A percentile compares a stretch with the other conserved stretches of the same genome.
Conservation (phyloP, 1,140 invertebrate genomes). For the Callitettix versicolor region DNA sequence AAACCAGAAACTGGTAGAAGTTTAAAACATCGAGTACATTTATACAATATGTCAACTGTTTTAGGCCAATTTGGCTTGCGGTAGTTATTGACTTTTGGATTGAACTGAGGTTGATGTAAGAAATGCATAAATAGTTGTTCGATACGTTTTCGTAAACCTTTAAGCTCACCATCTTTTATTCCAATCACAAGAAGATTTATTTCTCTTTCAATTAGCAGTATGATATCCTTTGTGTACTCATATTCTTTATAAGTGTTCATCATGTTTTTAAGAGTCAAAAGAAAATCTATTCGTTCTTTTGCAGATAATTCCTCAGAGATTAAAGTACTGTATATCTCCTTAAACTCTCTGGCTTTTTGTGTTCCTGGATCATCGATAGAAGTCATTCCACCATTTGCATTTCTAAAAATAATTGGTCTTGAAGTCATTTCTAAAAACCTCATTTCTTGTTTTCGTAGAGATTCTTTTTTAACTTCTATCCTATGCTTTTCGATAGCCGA, state of each 20-base stretch:
- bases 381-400: conserved; percentile 42
- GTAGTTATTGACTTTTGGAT: conserved; percentile 13
- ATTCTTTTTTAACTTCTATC: conserved; percentile 41
- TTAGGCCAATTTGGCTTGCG: conserved; percentile 5
- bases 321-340: conserved; percentile 44
- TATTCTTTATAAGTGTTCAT: conserved; percentile 41
- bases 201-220: conserved; percentile 47
- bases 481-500: conserved; percentile 46
- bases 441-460: conserved; percentile 39
- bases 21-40: conserved; percentile 20
- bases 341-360: conserved; percentile 49
- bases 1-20: conserved; percentile 18
- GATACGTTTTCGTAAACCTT: conserved; percentile 46
- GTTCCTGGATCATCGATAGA: conserved; percentile 53
- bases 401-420: conserved; percentile 47
- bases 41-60: conserved; percentile 5
- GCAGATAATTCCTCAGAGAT: conserved; percentile 34
- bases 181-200: conserved; percentile 42
- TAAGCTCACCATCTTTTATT: conserved; percentile 37
- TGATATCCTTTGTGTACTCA: conserved; percentile 39
- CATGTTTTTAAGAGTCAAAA: conserved; percentile 43
- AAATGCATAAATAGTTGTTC: conserved; percentile 21
- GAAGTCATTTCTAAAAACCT: conserved; percentile 49
- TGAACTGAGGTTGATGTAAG: conserved; percentile 20
- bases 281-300: conserved; percentile 43